phyloP scores from a whole-genome alignment of 2,113 vertebrate genomes.

The Oryctolagus cuniculus region DNA sequence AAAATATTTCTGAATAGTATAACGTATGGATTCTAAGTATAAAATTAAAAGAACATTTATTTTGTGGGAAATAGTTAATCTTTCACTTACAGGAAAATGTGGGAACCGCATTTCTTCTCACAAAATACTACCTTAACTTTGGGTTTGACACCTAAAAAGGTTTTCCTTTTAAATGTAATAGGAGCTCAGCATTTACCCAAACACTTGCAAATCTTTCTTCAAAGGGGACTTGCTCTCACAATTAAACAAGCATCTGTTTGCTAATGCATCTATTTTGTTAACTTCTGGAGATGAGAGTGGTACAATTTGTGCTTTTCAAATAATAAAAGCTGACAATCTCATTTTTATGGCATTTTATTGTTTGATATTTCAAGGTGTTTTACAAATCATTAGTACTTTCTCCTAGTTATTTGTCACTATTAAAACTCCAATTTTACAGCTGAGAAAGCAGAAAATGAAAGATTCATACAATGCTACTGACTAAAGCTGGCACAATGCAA shows the following conservation, averaged over 20 bases:
- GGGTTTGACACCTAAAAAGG: neutral
- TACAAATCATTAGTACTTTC: neutral
- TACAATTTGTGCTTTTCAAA: neutral
- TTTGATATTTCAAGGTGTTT: constrained; percentile 3
- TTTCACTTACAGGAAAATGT: neutral
- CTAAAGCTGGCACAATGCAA: neutral
- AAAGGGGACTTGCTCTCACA: neutral
- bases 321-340: neutral
- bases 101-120: neutral
- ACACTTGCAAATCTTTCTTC: constrained; percentile 10
- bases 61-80: neutral
- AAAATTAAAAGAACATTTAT: neutral
- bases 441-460: constrained; percentile 57
- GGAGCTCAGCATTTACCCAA: neutral
- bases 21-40: neutral
- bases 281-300: neutral
- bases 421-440: neutral
- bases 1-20: constrained; percentile 52
- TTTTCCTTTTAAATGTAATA: neutral
- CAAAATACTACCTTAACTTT: neutral
- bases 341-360: constrained; percentile 38
- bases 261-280: constrained; percentile 12
- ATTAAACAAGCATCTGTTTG: neutral
- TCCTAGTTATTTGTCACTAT: neutral
- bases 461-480: neutral